Percentiles rank a stretch among this genome's conserved stretches.
Conservation (phyloP, 2,113 vertebrate genomes). For the Athene noctua region DNA sequence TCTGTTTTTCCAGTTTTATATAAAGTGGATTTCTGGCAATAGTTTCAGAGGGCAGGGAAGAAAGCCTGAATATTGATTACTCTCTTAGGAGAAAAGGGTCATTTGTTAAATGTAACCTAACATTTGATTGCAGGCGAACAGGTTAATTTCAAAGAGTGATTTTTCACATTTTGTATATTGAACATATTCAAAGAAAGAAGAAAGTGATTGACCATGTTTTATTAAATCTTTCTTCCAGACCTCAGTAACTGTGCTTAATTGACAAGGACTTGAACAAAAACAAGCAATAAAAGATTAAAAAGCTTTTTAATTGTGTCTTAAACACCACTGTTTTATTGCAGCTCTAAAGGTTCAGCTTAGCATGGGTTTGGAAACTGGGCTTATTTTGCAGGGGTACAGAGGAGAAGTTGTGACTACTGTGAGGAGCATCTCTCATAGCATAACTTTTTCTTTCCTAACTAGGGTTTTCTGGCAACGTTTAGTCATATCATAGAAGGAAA, state of each 20-base stretch:
- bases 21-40: not conserved
- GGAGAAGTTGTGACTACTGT: not conserved
- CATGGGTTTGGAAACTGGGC: not conserved
- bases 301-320: not conserved
- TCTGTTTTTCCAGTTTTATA: not conserved
- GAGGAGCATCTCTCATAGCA: not conserved
- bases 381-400: not conserved
- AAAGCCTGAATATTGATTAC: slow-evolving; percentile 8
- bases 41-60: not conserved
- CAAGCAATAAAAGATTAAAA: slow-evolving; percentile 3
- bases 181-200: not conserved
- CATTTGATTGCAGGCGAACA: not conserved
- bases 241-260: not conserved
- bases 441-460: not conserved
- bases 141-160: slow-evolving; percentile 28
- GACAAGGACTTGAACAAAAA: not conserved
- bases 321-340: not conserved
- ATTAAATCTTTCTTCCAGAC: not conserved
- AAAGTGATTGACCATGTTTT: not conserved
- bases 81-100: not conserved
- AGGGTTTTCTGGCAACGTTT: not conserved
- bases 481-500: not conserved
- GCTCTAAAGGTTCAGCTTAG: not conserved
- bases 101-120: slow-evolving; percentile 16
- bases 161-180: not conserved